Evolutionary conservation across 2,113 vertebrate genomes (phyloP).

Genomic region (Spilogale gracilis): DNA sequence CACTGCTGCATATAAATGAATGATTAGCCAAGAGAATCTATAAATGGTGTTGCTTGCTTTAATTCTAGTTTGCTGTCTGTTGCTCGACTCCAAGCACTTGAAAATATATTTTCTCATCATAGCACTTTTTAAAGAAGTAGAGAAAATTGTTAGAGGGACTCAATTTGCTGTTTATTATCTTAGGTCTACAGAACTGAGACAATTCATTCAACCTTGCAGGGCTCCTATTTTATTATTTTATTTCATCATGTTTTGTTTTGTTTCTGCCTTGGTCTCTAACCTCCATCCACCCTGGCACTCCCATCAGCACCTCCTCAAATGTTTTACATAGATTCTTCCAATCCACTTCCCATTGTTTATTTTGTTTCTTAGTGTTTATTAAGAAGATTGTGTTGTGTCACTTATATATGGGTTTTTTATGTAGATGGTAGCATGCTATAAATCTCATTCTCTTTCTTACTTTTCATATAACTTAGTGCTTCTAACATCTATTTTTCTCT

Average conservation of each 20-base stretch:
- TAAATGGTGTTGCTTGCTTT: conserved; percentile 42
- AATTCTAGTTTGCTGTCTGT: background rate
- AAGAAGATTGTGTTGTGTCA: background rate
- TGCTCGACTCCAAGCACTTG: conserved; percentile 13
- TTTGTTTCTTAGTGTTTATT: conserved; percentile 31
- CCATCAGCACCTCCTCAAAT: background rate
- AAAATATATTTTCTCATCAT: conserved; percentile 58
- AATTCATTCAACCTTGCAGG: background rate
- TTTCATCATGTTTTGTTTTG: background rate
- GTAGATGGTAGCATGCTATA: background rate
- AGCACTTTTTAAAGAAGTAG: conserved; percentile 26
- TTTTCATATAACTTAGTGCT: background rate
- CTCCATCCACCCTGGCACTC: background rate
- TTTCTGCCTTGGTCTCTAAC: background rate
- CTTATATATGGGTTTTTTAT: background rate
- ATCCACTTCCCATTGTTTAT: background rate
- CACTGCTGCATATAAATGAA: conserved; percentile 36
- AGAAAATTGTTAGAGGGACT: background rate
- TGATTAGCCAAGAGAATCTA: conserved; percentile 45
- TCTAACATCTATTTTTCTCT: conserved; percentile 4
- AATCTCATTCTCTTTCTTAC: background rate
- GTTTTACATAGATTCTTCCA: background rate
- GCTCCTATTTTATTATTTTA: background rate
- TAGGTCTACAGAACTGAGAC: background rate
- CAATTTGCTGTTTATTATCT: background rate